Evolutionary conservation across 2,888 invertebrate species (phyloP).

Genomic region (Ophonus ardosiacus): DNA sequence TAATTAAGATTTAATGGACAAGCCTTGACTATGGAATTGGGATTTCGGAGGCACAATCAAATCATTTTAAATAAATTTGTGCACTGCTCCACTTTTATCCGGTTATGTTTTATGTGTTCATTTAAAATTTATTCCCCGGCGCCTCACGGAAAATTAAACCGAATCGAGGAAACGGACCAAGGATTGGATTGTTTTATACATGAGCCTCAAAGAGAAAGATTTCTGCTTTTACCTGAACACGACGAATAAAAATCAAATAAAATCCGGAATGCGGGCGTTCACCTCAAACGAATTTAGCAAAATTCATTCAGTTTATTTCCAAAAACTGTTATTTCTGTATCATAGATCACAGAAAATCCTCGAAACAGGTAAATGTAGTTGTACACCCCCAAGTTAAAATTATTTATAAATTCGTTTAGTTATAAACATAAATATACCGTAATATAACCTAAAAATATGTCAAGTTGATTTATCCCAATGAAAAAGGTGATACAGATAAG

Average conservation of each 20-base stretch:
- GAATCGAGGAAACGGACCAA: background rate
- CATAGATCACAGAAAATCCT: too few relatives aligned
- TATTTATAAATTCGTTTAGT: too few relatives aligned
- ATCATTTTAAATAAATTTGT: conserved; percentile 49
- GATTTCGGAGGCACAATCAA: conserved; percentile 24
- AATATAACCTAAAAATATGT: too few relatives aligned
- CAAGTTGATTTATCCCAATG: too few relatives aligned
- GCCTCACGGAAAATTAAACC: conserved; percentile 26
- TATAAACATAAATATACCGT: too few relatives aligned
- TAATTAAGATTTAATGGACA: conserved; percentile 60
- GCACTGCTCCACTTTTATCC: conserved; percentile 15
- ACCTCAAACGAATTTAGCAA: too few relatives aligned
- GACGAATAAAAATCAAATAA: background rate
- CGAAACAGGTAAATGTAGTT: too few relatives aligned
- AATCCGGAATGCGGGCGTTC: too few relatives aligned
- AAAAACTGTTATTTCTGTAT: too few relatives aligned
- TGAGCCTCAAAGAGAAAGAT: background rate
- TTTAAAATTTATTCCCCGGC: conserved; percentile 9
- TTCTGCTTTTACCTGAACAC: background rate
- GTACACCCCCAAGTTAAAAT: too few relatives aligned
- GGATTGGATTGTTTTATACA: background rate
- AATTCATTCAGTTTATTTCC: too few relatives aligned
- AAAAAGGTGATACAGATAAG: too few relatives aligned
- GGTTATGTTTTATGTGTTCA: conserved; percentile 45
- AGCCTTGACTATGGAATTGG: conserved; percentile 20